Evolutionary conservation across 2,113 vertebrate species (phyloP).

Genomic region (Hystrix brachyura): DNA sequence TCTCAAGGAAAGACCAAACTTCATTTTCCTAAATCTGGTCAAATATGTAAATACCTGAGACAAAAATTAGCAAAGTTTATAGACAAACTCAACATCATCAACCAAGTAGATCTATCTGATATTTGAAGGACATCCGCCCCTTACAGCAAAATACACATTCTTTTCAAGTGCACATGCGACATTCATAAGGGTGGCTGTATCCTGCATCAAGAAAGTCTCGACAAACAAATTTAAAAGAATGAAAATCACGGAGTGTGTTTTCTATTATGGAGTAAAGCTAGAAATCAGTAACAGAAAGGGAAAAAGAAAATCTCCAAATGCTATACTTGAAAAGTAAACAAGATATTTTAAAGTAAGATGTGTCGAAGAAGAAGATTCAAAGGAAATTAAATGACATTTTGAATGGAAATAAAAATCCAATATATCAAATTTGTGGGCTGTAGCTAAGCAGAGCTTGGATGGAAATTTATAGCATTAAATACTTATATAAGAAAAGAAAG

Average conservation of each 20-base stretch:
- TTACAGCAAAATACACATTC: not conserved
- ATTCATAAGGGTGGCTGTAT: constrained; percentile 18
- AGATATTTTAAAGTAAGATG: not conserved
- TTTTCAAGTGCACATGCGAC: not conserved
- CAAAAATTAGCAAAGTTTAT: constrained; percentile 57
- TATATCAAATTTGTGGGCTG: not conserved
- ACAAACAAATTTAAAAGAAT: not conserved
- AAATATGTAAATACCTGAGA: not conserved
- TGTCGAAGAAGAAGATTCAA: constrained; percentile 17
- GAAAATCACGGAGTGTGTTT: constrained; percentile 44
- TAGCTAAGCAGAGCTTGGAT: not conserved
- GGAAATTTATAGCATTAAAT: constrained; percentile 6
- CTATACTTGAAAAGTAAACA: not conserved
- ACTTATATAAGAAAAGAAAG: constrained; percentile 34
- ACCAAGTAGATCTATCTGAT: not conserved
- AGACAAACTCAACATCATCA: not conserved
- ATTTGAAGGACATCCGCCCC: not conserved
- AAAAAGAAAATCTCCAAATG: constrained; percentile 21
- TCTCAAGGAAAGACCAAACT: not conserved
- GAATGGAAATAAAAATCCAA: not conserved
- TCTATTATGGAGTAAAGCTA: constrained; percentile 16
- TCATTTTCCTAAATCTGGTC: constrained; percentile 29
- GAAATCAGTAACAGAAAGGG: constrained; percentile 29
- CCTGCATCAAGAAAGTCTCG: constrained; percentile 10
- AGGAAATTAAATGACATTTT: constrained; percentile 25